These are phyloP conservation scores for Novumbra hubbsi DNA, from an alignment of 2,797 vertebrate species.

Conservation along the genomic window DNA sequence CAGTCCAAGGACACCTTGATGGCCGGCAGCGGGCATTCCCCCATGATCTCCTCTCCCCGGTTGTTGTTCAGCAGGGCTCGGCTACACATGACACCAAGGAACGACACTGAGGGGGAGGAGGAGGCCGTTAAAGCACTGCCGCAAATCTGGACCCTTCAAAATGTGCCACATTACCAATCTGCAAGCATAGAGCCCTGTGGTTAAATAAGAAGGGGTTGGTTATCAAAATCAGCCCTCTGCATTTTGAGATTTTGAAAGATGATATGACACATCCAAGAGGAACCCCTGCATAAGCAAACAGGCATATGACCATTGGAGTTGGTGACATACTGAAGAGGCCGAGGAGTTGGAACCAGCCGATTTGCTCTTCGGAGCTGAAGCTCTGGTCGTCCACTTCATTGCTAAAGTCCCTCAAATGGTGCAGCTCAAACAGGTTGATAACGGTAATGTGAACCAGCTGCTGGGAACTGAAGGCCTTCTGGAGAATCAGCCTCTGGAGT, in stretches of 20 bases:
- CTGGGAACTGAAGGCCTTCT: constrained; percentile 96
- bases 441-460: constrained; percentile 97
- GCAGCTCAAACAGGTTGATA: constrained; percentile 97
- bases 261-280: neutral
- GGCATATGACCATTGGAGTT: neutral
- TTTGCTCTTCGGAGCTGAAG: constrained; percentile 87
- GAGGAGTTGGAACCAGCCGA: constrained; percentile 93
- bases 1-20: constrained; percentile 98
- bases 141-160: neutral
- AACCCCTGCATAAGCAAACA: neutral
- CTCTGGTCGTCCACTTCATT: constrained; percentile 81
- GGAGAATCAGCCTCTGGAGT: constrained; percentile 87
- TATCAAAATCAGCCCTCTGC: neutral
- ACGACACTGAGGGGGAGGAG: constrained; percentile 81
- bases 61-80: constrained; percentile 86
- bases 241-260: neutral
- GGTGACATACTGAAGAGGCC: constrained; percentile 90
- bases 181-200: neutral
- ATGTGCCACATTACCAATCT: neutral
- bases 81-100: constrained; percentile 93
- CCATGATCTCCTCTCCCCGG: constrained; percentile 82
- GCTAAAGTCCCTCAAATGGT: constrained; percentile 91
- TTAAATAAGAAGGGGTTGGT: neutral
- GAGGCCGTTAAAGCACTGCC: neutral
- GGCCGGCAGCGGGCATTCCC: constrained; percentile 92